These are phyloP conservation scores for Phaetusa simplex DNA, from an alignment of 2,113 vertebrate species.

Conservation along the genomic window DNA sequence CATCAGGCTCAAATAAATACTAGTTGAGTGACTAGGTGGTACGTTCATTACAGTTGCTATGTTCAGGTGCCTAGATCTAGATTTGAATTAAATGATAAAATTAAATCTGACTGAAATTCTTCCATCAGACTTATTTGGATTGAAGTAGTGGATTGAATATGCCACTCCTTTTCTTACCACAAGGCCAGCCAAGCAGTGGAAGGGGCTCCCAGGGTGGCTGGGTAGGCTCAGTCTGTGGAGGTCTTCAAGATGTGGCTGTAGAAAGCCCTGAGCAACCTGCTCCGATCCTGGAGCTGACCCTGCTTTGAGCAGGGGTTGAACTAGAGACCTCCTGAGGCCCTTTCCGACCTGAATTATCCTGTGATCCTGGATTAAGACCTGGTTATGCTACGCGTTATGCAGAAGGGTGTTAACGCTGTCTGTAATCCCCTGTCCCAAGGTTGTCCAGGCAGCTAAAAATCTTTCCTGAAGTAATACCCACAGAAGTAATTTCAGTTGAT, in stretches of 20 bases:
- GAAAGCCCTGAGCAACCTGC: not conserved
- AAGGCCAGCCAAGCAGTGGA: not conserved
- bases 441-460: not conserved
- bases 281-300: not conserved
- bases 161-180: rapidly evolving
- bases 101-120: not conserved
- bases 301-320: not conserved
- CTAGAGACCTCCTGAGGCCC: not conserved
- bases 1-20: not conserved
- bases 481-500: not conserved
- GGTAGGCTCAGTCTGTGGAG: not conserved
- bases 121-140: not conserved
- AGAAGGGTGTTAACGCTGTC: not conserved
- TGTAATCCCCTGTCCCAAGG: not conserved
- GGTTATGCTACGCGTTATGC: not conserved
- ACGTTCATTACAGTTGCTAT: not conserved
- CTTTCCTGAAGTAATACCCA: not conserved
- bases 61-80: not conserved
- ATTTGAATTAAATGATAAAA: not conserved
- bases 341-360: not conserved
- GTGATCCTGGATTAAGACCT: not conserved
- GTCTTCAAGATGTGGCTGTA: not conserved
- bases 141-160: not conserved
- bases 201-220: not conserved
- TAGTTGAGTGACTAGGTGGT: not conserved